Evolutionary conservation across 1,140 invertebrate genomes (phyloP).

Genomic region (Neodiprion fabricii): DNA sequence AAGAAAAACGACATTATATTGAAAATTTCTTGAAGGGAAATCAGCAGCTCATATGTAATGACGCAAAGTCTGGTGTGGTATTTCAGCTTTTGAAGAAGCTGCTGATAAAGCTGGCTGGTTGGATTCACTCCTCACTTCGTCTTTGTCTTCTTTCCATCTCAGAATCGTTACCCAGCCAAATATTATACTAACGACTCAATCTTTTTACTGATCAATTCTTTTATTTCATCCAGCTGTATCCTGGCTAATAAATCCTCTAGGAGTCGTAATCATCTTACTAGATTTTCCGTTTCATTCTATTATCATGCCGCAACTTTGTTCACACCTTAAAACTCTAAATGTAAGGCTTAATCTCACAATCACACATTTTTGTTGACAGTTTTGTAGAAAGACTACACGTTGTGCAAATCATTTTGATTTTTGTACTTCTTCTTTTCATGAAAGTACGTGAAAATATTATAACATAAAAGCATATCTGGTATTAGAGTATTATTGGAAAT

Average conservation of each 20-base stretch:
- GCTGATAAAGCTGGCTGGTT: conserved; percentile 15
- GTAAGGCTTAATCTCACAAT: not conserved
- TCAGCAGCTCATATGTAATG: not conserved
- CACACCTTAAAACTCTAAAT: not conserved
- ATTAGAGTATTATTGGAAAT: no score
- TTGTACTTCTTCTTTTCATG: no score
- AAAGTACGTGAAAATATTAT: no score
- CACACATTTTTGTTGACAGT: no score
- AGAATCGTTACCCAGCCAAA: conserved; percentile 9
- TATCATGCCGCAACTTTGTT: not conserved
- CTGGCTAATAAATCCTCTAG: conserved; percentile 8
- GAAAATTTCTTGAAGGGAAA: not conserved
- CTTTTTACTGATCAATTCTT: not conserved
- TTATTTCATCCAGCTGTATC: conserved; percentile 3
- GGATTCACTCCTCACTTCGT: conserved; percentile 10
- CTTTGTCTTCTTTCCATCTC: conserved; percentile 13
- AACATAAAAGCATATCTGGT: no score
- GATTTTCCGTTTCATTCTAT: not conserved
- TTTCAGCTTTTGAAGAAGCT: conserved; percentile 17
- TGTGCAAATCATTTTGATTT: not conserved
- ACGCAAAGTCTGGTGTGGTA: conserved; percentile 12
- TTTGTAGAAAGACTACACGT: no score
- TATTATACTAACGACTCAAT: conserved; percentile 8
- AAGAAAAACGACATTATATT: conserved; percentile 23
- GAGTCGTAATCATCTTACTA: not conserved